Conservation (phyloP, 2,797 vertebrate genomes). For the Cyclura pinguis region DNA sequence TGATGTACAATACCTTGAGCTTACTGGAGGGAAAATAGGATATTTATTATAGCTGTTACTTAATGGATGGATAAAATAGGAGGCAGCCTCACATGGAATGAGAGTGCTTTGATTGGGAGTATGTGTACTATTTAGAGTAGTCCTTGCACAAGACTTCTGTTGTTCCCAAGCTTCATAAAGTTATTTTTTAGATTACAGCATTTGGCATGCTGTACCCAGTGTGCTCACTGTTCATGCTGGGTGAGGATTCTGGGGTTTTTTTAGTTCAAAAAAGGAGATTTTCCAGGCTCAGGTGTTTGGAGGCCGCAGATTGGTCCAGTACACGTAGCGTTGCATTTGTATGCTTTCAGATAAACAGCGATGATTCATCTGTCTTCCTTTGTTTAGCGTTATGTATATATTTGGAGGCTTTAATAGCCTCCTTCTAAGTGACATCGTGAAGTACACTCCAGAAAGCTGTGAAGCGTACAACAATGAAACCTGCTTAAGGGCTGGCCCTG, state of each 20-base stretch:
- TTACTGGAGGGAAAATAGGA: too few relatives aligned
- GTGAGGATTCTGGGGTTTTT: too few relatives aligned
- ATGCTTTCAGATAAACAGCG: neutral
- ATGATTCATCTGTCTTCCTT: neutral
- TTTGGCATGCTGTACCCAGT: too few relatives aligned
- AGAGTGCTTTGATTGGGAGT: neutral
- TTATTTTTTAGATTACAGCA: too few relatives aligned
- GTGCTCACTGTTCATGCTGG: too few relatives aligned
- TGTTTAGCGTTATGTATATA: slow-evolving; percentile 89
- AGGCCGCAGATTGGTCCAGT: too few relatives aligned
- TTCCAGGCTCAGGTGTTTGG: too few relatives aligned
- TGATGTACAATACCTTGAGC: too few relatives aligned
- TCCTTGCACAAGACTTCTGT: neutral
- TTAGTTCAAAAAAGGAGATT: too few relatives aligned
- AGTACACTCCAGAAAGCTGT: slow-evolving; percentile 88
- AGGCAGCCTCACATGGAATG: neutral
- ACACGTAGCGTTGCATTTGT: neutral
- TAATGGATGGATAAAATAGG: neutral
- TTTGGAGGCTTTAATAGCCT: slow-evolving; percentile 99
- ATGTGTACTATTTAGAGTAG: neutral
- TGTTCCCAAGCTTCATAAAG: too few relatives aligned
- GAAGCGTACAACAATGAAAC: slow-evolving; percentile 77
- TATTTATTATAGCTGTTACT: too few relatives aligned
- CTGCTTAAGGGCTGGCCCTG: slow-evolving; percentile 85
- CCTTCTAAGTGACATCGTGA: slow-evolving; percentile 91